Conservation (phyloP, 2,113 vertebrate species). For the Plecotus auritus region DNA sequence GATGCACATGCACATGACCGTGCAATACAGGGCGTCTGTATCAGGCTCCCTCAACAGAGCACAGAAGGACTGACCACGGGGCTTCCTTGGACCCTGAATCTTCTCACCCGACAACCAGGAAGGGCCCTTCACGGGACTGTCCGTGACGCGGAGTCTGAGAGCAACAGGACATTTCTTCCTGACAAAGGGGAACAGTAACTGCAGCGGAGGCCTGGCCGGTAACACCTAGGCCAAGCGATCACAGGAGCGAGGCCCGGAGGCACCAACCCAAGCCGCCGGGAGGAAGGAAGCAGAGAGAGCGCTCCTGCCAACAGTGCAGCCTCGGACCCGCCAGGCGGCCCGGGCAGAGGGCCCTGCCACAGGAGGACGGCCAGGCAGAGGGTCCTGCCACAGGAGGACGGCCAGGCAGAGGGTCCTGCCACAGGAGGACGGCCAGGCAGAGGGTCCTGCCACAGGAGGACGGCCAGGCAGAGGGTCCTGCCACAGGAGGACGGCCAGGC, state of each 20-base stretch:
- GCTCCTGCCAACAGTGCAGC: not conserved
- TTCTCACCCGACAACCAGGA: not conserved
- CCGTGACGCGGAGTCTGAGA: no score
- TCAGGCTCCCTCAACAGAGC: not conserved
- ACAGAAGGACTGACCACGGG: not conserved
- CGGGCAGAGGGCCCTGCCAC: not conserved
- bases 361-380: accelerated
- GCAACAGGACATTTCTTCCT: not conserved
- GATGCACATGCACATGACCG: accelerated
- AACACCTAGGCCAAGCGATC: not conserved
- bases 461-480: not conserved
- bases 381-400: not conserved
- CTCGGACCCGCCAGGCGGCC: not conserved
- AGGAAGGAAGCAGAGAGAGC: not conserved
- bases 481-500: not conserved
- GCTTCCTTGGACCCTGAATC: not conserved
- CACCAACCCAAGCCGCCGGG: accelerated
- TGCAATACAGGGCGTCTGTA: accelerated
- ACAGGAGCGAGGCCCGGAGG: accelerated
- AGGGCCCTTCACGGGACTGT: not conserved
- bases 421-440: accelerated
- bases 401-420: not conserved
- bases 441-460: not conserved
- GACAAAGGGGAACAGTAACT: not conserved
- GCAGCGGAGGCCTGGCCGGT: not conserved